A percentile compares a stretch with the other conserved stretches of the same genome.
Conservation (phyloP, 30 jellyfish, hydroid and myxozoan species). For the Aurelia coerulea region DNA sequence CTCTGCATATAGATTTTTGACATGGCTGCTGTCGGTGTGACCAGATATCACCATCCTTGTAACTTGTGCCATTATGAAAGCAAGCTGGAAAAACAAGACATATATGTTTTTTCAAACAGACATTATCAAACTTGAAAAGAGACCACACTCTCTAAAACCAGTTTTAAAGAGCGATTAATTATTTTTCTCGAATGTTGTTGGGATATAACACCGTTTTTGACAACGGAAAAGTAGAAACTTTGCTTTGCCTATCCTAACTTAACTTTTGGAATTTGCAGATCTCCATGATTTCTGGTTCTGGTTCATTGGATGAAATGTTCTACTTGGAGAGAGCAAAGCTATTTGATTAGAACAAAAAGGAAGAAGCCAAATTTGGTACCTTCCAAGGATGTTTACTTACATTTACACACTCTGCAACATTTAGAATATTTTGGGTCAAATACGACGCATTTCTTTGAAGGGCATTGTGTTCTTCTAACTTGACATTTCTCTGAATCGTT, state of each 20-base stretch:
- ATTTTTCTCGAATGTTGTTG: no score
- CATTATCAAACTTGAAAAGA: no score
- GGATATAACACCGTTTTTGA: no score
- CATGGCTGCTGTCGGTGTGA: slow-evolving; percentile 27
- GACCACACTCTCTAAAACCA: no score
- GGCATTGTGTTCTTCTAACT: slow-evolving; percentile 50
- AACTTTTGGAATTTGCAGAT: no score
- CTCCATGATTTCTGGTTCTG: no score
- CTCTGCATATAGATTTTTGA: slow-evolving; percentile 43
- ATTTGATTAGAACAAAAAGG: neutral
- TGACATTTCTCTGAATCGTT: slow-evolving; percentile 59
- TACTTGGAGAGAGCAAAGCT: no score
- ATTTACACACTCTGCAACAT: slow-evolving; percentile 72
- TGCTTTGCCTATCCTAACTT: no score
- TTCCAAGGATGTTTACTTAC: slow-evolving; percentile 3
- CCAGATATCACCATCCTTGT: slow-evolving; percentile 52
- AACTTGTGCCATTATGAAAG: slow-evolving; percentile 49
- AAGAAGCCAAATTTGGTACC: neutral
- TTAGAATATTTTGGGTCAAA: slow-evolving; percentile 29
- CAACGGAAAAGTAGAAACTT: no score
- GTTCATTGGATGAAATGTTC: no score
- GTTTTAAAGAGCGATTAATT: no score
- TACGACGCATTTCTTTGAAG: slow-evolving; percentile 44
- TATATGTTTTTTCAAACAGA: neutral
- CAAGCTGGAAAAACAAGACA: slow-evolving; percentile 33